Evolutionary conservation across 2,113 vertebrate species (phyloP).

Genomic region (Semicossyphus pulcher): DNA sequence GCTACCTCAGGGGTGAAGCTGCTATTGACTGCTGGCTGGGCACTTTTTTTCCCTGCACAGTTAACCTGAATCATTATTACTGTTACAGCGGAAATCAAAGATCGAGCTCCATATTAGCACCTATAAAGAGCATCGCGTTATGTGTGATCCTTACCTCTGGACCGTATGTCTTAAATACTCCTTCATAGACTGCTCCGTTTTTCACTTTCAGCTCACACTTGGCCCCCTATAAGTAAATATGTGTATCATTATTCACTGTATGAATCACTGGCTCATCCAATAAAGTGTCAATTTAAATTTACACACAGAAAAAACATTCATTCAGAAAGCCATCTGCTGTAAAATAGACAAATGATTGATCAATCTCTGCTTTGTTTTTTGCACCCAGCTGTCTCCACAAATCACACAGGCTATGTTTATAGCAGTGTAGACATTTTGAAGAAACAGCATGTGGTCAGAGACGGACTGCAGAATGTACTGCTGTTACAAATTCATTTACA

Average conservation of each 20-base stretch:
- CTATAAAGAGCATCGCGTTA: conserved; percentile 1
- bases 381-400: conserved; percentile 65
- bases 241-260: conserved; percentile 35
- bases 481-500: conserved; percentile 47
- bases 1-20: conserved; percentile 44
- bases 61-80: conserved; percentile 24
- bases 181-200: conserved; percentile 97
- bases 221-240: conserved; percentile 88
- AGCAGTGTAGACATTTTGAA: conserved; percentile 62
- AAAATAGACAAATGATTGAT: conserved; percentile 58
- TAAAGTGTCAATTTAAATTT: conserved; percentile 35
- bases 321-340: conserved; percentile 56
- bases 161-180: conserved; percentile 99
- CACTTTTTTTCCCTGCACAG: conserved; percentile 20
- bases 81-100: conserved; percentile 10
- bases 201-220: conserved; percentile 99
- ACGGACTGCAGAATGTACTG: conserved; percentile 49
- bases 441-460: conserved; percentile 55
- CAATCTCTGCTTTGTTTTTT: conserved; percentile 60
- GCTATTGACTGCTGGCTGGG: conserved; percentile 21
- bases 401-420: conserved; percentile 68
- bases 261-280: neutral
- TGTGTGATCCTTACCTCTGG: conserved; percentile 91
- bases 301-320: conserved; percentile 42
- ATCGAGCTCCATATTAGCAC: conserved; percentile 14